A percentile compares a stretch with the other conserved stretches of the same genome.
Conservation (phyloP, 2,888 invertebrate genomes). For the Cheilosia soror region DNA sequence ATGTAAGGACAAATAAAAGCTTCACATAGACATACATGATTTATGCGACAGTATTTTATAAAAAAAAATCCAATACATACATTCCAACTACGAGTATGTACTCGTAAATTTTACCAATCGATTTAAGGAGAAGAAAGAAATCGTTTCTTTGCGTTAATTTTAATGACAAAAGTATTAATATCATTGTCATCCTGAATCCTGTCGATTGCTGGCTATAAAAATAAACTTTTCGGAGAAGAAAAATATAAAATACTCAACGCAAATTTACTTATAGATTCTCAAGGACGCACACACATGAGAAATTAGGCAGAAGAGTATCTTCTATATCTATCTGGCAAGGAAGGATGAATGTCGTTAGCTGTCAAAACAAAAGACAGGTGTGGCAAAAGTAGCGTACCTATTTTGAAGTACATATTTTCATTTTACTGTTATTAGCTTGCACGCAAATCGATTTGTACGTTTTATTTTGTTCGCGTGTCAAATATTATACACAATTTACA, state of each 20-base stretch:
- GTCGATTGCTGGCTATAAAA: constrained; percentile 5
- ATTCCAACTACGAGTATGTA: too few species aligned
- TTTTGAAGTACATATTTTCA: neutral
- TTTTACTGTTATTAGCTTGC: neutral
- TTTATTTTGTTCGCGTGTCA: neutral
- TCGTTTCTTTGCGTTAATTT: too few species aligned
- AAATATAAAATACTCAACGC: neutral
- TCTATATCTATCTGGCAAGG: too few species aligned
- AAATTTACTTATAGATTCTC: constrained; percentile 25
- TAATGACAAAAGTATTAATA: too few species aligned
- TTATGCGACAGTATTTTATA: constrained; percentile 33
- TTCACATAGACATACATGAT: constrained; percentile 25
- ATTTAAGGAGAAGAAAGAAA: too few species aligned
- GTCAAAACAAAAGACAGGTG: neutral
- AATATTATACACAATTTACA: neutral
- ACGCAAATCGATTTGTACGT: constrained; percentile 9
- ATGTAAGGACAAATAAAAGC: constrained; percentile 32
- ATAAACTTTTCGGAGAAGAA: neutral
- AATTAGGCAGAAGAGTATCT: constrained; percentile 12
- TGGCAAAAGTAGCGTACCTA: neutral
- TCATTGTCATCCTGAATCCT: neutral
- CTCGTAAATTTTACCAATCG: too few species aligned
- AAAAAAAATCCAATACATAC: constrained; percentile 14
- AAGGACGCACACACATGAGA: constrained; percentile 39
- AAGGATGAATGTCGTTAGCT: neutral